A percentile compares a stretch with the other conserved stretches of the same genome.
phyloP scores from a whole-genome alignment of 2,888 invertebrate genomes.

The Hypselothyrea guttata region DNA sequence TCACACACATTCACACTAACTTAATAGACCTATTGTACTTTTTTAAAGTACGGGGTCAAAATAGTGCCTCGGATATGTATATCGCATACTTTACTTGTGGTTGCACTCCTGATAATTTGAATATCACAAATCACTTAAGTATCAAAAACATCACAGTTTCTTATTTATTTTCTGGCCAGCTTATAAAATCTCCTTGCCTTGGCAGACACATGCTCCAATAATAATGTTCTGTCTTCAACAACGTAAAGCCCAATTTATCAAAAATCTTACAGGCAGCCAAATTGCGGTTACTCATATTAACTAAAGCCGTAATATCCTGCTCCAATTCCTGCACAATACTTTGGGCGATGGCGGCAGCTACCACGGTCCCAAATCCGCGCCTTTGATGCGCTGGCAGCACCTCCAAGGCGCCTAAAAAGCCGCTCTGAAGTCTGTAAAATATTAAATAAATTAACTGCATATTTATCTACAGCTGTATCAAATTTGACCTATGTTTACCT shows the following conservation, averaged over 20 bases:
- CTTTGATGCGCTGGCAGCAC: conserved; percentile 42
- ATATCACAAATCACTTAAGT: too few species aligned
- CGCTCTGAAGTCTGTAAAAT: conserved; percentile 62
- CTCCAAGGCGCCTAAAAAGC: conserved; percentile 58
- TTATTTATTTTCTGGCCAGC: conserved; percentile 36
- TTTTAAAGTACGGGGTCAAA: too few species aligned
- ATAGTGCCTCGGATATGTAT: too few species aligned
- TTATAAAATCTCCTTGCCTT: conserved; percentile 4
- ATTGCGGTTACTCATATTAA: conserved; percentile 46
- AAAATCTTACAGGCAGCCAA: conserved; percentile 43
- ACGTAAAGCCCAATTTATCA: conserved; percentile 38
- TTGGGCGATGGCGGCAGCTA: conserved; percentile 45
- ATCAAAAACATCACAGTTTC: not conserved
- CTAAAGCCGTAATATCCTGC: conserved; percentile 58
- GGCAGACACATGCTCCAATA: conserved; percentile 62
- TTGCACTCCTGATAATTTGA: too few species aligned
- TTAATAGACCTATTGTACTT: too few species aligned
- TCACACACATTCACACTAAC: too few species aligned
- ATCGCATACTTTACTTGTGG: too few species aligned
- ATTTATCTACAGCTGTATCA: too few species aligned
- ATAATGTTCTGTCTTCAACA: conserved; percentile 44
- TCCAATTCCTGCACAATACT: conserved; percentile 34
- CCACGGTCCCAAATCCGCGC: conserved; percentile 51
- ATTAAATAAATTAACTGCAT: too few species aligned
- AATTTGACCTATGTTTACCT: conserved; percentile 51